Percentiles rank a stretch among this genome's conserved stretches.
Conservation (phyloP, 2,797 vertebrate genomes). For the Distichodus sexfasciatus region DNA sequence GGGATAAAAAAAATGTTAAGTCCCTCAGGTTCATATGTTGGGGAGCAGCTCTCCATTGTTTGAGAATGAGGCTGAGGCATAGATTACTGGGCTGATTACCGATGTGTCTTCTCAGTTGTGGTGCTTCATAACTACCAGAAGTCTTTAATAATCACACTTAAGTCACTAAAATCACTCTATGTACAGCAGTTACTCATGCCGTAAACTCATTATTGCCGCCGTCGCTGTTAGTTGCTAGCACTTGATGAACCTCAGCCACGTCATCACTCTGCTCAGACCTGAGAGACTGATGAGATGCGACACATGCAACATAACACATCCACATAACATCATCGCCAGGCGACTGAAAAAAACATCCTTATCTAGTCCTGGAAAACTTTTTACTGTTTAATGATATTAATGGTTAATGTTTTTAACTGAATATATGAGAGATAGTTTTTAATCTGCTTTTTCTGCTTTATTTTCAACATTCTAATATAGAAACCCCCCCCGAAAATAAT, state of each 20-base stretch:
- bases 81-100: conserved; percentile 19
- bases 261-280: conserved; percentile 3
- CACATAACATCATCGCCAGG: too few species aligned
- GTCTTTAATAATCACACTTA: conserved; percentile 31
- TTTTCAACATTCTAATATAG: too few species aligned
- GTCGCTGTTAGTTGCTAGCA: conserved; percentile 15
- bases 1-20: conserved; percentile 20
- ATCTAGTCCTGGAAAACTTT: too few species aligned
- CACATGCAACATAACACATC: conserved; percentile 4
- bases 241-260: conserved; percentile 22
- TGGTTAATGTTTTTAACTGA: too few species aligned
- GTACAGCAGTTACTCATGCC: conserved; percentile 14
- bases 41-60: conserved; percentile 20
- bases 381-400: too few species aligned
- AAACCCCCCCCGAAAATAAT: too few species aligned
- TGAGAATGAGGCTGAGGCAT: conserved; percentile 13
- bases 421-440: too few species aligned
- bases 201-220: conserved; percentile 31
- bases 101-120: not conserved
- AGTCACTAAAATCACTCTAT: conserved; percentile 17
- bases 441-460: too few species aligned
- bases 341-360: too few species aligned
- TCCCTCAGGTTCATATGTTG: conserved; percentile 21
- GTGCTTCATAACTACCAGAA: conserved; percentile 4
- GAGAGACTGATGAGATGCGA: conserved; percentile 13